Base-by-base conservation (phyloP, 2,797 vertebrate species). In the Schizopygopsis pylzovi region DNA sequence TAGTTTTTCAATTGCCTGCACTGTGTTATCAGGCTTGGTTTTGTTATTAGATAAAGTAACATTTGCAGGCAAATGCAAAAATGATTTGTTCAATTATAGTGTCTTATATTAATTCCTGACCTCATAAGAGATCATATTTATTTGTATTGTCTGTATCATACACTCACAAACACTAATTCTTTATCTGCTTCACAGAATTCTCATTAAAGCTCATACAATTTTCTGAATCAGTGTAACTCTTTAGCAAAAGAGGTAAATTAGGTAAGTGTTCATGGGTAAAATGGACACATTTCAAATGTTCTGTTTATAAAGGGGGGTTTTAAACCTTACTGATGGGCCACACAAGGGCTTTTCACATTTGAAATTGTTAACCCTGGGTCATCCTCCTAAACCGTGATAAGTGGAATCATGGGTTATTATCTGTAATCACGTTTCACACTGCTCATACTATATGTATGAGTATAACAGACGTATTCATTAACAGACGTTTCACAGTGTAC, bases 31-130 rank as follows among this genome's bases (percentile, higher is more conserved):
- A 61, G 37, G 68, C 37, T 13, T 79, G 18, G n/a, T 59, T 79
- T 85, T 71, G n/a, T 72, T 79, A 72, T 59, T 85, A 22, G 59
- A 79, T 43, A 28, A 39, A 56, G 33, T 5, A 84, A 81, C 39
- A 81, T 82, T 84, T 54, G 54, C 49, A 72, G 70, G 37, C 41
- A 78, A 43, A 86, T 67, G 41, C 39, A 82, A 89, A 78, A 20
- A 78, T 72, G n/a, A 83, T 78, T 78, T 72, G 65, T 83, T 79
- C 15, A 7, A 70, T 82, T 72, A 47, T 54, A 76, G 22, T 41
- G 49, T 73, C 47, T 81, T 4, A 56, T 78, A 78, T 89, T 81
- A 28, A 78, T 83, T 83, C 65, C 79, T 86, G 39, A 86, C 54
- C 76, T 49, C 65, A 76, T 67, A 43, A 52, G 79, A 76, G 67